Conservation (phyloP, 2,888 invertebrate species). For the Rhagonycha lutea region DNA sequence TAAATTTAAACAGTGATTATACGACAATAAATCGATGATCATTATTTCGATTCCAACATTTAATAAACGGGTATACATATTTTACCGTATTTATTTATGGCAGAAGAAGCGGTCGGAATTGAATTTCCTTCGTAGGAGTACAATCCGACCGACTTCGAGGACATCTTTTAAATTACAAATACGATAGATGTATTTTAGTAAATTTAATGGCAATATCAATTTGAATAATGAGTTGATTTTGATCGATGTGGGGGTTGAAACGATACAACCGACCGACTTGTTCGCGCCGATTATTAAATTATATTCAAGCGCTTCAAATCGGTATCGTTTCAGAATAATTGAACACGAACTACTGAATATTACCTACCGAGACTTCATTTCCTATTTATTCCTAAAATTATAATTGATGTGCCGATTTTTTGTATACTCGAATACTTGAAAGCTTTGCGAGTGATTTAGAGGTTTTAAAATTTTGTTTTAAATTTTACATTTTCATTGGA, state of each 20-base stretch:
- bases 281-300: slow-evolving; percentile 34
- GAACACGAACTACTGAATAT: slow-evolving; percentile 32
- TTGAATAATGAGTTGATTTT: slow-evolving; percentile 39
- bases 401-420: slow-evolving; percentile 29
- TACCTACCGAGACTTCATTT: slow-evolving; percentile 31
- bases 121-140: background rate
- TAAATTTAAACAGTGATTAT: background rate
- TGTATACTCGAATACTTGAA: background rate
- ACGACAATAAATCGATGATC: slow-evolving; percentile 12
- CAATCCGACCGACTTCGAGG: background rate
- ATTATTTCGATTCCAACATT: slow-evolving; percentile 18
- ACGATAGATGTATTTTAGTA: slow-evolving; percentile 28
- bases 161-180: slow-evolving; percentile 8
- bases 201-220: slow-evolving; percentile 39
- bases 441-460: background rate
- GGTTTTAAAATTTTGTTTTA: background rate
- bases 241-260: slow-evolving; percentile 32
- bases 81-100: slow-evolving; percentile 17
- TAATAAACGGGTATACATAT: slow-evolving; percentile 21
- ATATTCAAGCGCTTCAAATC: slow-evolving; percentile 32
- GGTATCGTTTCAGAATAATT: slow-evolving; percentile 32
- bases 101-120: slow-evolving; percentile 5
- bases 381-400: slow-evolving; percentile 15
- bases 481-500: background rate
- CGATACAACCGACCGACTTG: slow-evolving; percentile 31